Base-by-base conservation (phyloP, 2,797 vertebrate genomes). In the Sebastes iracundus region DNA sequence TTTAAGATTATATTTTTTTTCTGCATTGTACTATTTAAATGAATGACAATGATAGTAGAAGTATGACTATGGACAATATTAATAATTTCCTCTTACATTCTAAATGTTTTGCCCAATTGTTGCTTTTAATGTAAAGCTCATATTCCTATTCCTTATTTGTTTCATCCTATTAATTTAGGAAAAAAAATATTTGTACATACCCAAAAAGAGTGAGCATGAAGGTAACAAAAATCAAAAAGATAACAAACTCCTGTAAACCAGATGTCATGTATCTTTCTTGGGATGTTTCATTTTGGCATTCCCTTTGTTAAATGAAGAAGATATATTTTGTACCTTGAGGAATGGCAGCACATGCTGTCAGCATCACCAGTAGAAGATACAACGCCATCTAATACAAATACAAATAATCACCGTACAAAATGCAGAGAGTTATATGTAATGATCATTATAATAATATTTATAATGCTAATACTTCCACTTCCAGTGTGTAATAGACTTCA, bases 351-450 rank as follows among this genome's bases (percentile, higher is more conserved):
- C 80, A 86, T 11, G 25, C 67, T 65, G 82, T 72, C 78, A 91
- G 53, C 75, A 82, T 78, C 61, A 69, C 25, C 59, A 86, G 30
- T 3, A 85, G 33, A 60, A 91, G 25, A 16, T 79, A 30, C 11
- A 73, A 30, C 18, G 6, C n/a, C 90, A 91, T 91, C 88, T 88
- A 18, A 76, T 27, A 69, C n/a, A 77, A 81, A 79, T 18, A 72
- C 27, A 85, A 77, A 68, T 6, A 18, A 6, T 67, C 23, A 72
- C 2, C 2, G 27, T 8, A 27, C 3, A 49, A 30, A 32, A 33
- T 23, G 16, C 64, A 12, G 9, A 28, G 6, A 28, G 16, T 12
- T 28, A 20, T 27, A 49, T 66, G 3, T 11, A 62, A 56, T 7
- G 52, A 59, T 27, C 28, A 30, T 30, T 30, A 30, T 2, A 16